Evolutionary conservation across 2,113 vertebrate species (phyloP).

Genomic region (Arvicanthis niloticus): DNA sequence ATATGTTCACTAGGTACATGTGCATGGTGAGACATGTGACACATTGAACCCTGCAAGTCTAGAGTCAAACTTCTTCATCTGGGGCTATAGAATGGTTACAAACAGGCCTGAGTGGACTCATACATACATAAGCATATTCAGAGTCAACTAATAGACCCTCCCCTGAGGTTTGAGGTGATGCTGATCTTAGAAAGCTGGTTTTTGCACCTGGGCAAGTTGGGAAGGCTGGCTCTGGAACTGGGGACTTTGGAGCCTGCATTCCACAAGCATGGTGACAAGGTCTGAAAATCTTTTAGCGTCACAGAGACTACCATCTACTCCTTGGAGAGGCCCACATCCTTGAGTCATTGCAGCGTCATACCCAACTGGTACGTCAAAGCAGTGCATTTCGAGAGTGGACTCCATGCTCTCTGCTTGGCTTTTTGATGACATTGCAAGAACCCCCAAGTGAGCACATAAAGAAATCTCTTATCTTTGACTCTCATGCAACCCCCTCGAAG

Average conservation of each 20-base stretch:
- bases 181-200: background rate
- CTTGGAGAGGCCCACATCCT: background rate
- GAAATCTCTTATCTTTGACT: background rate
- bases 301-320: accelerated
- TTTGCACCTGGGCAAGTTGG: background rate
- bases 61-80: background rate
- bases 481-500: accelerated
- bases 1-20: accelerated
- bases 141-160: background rate
- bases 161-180: background rate
- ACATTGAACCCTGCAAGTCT: background rate
- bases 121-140: background rate
- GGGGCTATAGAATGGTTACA: background rate
- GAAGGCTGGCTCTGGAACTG: background rate
- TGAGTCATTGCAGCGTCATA: background rate
- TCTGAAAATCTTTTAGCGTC: background rate
- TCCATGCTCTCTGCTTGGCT: background rate
- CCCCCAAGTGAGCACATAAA: background rate
- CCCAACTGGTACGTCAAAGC: accelerated
- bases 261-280: background rate
- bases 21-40: background rate
- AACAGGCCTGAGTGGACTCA: background rate
- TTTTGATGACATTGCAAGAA: background rate
- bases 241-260: background rate
- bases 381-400: background rate